A percentile compares a stretch with the other conserved stretches of the same genome.
These are phyloP conservation scores for Setophaga petechia DNA, from an alignment of 2,113 vertebrate species.

Conservation along the genomic window DNA sequence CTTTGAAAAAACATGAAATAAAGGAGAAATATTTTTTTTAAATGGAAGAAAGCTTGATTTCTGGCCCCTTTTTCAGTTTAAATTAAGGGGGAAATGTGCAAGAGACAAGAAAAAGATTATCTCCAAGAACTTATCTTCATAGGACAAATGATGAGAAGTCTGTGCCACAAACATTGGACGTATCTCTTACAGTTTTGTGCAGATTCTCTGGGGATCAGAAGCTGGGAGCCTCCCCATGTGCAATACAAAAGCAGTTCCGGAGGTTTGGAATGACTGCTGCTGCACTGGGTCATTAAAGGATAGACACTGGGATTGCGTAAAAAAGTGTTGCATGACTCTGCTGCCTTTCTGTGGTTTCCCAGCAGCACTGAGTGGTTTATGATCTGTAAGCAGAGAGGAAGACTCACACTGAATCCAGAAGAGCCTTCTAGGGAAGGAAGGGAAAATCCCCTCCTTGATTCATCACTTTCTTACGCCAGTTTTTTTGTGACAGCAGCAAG, in stretches of 20 bases:
- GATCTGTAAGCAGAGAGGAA: background rate
- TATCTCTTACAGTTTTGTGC: background rate
- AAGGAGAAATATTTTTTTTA: background rate
- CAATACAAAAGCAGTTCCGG: background rate
- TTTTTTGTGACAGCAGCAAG: background rate
- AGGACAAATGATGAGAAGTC: background rate
- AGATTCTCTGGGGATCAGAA: background rate
- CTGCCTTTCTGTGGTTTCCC: slow-evolving; percentile 57
- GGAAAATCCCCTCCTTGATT: slow-evolving; percentile 10
- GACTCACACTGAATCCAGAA: background rate
- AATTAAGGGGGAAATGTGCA: background rate
- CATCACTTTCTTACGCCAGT: background rate
- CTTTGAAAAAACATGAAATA: background rate
- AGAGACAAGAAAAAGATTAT: background rate
- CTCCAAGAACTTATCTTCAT: background rate
- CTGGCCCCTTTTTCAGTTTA: background rate
- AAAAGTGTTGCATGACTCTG: slow-evolving; percentile 26
- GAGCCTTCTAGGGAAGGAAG: background rate
- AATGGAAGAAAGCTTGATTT: background rate
- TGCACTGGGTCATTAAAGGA: background rate
- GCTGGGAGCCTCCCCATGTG: background rate
- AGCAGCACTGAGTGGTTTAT: background rate
- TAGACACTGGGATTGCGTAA: background rate
- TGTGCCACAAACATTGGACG: rapidly evolving
- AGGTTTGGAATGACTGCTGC: background rate